Percentiles rank a stretch among this genome's conserved stretches.
Evolutionary conservation across 2,888 invertebrate species (phyloP).

Genomic region (Podotricha telesiphe): DNA sequence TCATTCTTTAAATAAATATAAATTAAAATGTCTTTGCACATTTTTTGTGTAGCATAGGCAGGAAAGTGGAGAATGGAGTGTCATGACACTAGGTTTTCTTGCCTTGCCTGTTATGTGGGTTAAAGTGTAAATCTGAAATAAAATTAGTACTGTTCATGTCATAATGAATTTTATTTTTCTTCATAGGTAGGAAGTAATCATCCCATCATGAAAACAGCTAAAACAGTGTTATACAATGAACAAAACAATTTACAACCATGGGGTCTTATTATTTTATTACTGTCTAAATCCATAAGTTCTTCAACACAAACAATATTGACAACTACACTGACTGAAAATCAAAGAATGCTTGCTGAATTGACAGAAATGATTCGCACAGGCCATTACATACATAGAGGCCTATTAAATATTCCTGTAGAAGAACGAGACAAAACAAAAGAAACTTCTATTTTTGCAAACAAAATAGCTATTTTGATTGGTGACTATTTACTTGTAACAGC

Average conservation of each 20-base stretch:
- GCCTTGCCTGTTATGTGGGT: too few relatives aligned
- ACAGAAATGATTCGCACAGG: conserved; percentile 95
- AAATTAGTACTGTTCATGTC: too few relatives aligned
- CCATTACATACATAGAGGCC: conserved; percentile 89
- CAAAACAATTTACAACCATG: conserved; percentile 93
- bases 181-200: conserved; percentile 90
- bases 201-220: conserved; percentile 93
- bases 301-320: conserved; percentile 81
- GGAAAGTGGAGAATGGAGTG: too few relatives aligned
- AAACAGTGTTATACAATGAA: conserved; percentile 91
- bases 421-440: conserved; percentile 81
- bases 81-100: too few relatives aligned
- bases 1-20: too few relatives aligned
- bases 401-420: conserved; percentile 74
- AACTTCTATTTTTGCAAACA: conserved; percentile 93
- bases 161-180: not conserved
- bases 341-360: conserved; percentile 84
- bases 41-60: too few relatives aligned
- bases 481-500: conserved; percentile 93
- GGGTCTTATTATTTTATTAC: conserved; percentile 91
- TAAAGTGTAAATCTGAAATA: too few relatives aligned
- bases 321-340: conserved; percentile 81
- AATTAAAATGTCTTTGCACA: too few relatives aligned
- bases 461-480: conserved; percentile 93
- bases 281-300: conserved; percentile 89